Evolutionary conservation across 2,888 invertebrate species (phyloP).

Genomic region (Watsonalla cultraria): DNA sequence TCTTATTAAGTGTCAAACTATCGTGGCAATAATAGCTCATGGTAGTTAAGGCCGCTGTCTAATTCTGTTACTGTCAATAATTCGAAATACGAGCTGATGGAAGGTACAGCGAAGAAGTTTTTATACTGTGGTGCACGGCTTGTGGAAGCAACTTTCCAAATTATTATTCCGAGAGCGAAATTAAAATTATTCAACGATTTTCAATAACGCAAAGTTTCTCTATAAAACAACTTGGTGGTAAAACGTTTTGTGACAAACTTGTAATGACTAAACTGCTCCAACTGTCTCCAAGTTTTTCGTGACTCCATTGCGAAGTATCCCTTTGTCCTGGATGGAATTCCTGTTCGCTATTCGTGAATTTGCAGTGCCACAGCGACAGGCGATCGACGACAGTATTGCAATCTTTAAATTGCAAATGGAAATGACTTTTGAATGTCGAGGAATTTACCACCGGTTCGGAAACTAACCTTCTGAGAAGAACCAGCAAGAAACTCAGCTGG

Average conservation of each 20-base stretch:
- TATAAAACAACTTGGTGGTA: conserved; percentile 4
- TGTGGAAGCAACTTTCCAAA: background rate
- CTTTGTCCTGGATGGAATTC: conserved; percentile 7
- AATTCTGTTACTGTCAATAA: too few relatives aligned
- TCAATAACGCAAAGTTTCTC: conserved; percentile 1
- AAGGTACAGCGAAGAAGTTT: too few relatives aligned
- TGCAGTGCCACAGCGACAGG: background rate
- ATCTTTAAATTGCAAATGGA: too few relatives aligned
- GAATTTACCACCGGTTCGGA: too few relatives aligned
- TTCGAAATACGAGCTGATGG: too few relatives aligned
- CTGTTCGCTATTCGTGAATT: background rate
- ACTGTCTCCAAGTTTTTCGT: conserved; percentile 9
- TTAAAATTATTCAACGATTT: background rate
- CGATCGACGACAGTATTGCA: background rate
- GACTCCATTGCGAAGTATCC: conserved; percentile 7
- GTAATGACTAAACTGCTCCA: conserved; percentile 9
- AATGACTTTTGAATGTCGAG: too few relatives aligned
- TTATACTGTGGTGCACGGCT: background rate
- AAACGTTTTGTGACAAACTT: conserved; percentile 10
- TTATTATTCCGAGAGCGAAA: background rate
- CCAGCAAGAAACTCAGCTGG: too few relatives aligned
- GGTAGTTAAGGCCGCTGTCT: too few relatives aligned
- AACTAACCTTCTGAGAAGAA: too few relatives aligned
- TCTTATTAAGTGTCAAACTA: too few relatives aligned
- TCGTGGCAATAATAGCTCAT: too few relatives aligned